Conservation (phyloP, 1,140 invertebrate species). For the Leptinotarsa texana region DNA sequence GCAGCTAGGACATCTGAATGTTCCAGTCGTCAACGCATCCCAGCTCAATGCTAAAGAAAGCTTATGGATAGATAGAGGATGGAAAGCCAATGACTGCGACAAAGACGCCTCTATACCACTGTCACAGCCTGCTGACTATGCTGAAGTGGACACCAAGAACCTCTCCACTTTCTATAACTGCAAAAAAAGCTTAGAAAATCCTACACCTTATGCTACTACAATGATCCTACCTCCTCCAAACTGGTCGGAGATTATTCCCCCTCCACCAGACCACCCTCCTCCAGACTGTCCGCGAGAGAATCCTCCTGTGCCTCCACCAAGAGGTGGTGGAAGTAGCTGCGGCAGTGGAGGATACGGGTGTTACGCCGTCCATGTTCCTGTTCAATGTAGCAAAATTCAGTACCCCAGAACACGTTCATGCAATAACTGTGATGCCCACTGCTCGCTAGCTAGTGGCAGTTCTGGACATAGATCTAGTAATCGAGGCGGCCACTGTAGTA, state of each 20-base stretch:
- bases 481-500: slow-evolving; percentile 42
- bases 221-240: slow-evolving; percentile 68
- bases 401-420: slow-evolving; percentile 50
- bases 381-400: slow-evolving; percentile 36
- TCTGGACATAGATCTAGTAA: slow-evolving; percentile 37
- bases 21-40: slow-evolving; percentile 68
- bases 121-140: slow-evolving; percentile 67
- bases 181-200: slow-evolving; percentile 69
- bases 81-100: slow-evolving; percentile 69
- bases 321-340: slow-evolving; percentile 46
- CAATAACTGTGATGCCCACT: slow-evolving; percentile 46
- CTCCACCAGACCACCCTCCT: slow-evolving; percentile 79
- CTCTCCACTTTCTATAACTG: slow-evolving; percentile 75
- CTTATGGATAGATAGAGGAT: slow-evolving; percentile 76
- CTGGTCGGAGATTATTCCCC: slow-evolving; percentile 78
- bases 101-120: slow-evolving; percentile 61
- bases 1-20: slow-evolving; percentile 67
- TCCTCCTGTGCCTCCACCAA: slow-evolving; percentile 46
- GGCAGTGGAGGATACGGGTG: slow-evolving; percentile 52
- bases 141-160: slow-evolving; percentile 74
- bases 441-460: slow-evolving; percentile 43
- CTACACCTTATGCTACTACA: slow-evolving; percentile 83
- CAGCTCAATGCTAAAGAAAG: slow-evolving; percentile 72
- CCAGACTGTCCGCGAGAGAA: slow-evolving; percentile 57
- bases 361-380: slow-evolving; percentile 51